Conservation (phyloP, 2,797 vertebrate species). For the Acipenser ruthenus region DNA sequence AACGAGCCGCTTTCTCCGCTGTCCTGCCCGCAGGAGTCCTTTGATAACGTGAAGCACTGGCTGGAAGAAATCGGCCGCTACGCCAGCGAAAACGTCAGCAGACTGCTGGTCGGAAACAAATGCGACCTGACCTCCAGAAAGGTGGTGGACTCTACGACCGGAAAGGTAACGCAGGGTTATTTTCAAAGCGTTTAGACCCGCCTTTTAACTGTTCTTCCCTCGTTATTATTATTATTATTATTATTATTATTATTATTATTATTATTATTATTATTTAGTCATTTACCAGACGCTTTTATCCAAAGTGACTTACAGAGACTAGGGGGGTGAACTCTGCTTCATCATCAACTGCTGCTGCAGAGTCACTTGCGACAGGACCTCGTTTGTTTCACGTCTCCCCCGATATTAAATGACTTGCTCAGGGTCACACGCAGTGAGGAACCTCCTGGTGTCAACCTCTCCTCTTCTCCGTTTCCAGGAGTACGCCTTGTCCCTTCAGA, state of each 20-base stretch:
- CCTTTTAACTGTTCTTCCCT: too few species aligned
- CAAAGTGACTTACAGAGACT: too few species aligned
- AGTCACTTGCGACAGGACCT: too few species aligned
- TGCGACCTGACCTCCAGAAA: constrained; percentile 62
- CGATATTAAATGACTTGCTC: too few species aligned
- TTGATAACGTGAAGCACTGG: constrained; percentile 66
- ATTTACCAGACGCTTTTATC: too few species aligned
- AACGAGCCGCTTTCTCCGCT: neutral
- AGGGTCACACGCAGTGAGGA: too few species aligned
- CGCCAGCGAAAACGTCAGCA: constrained; percentile 62
- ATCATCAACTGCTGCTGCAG: too few species aligned
- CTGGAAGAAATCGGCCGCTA: constrained; percentile 66
- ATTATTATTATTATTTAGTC: too few species aligned
- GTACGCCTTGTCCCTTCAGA: constrained; percentile 51
- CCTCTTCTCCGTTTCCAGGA: constrained; percentile 40
- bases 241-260: neutral
- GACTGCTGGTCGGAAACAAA: constrained; percentile 69
- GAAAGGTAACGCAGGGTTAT: constrained; percentile 45
- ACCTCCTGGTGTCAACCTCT: too few species aligned
- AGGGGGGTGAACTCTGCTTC: too few species aligned
- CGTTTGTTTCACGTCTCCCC: too few species aligned
- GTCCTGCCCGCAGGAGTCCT: constrained; percentile 56
- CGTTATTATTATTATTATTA: neutral
- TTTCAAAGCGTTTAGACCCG: too few species aligned
- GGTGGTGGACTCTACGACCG: constrained; percentile 59